Percentiles rank a stretch among this genome's conserved stretches.
Conservation (phyloP, 2,888 invertebrate species). For the Nemoura dubitans region DNA sequence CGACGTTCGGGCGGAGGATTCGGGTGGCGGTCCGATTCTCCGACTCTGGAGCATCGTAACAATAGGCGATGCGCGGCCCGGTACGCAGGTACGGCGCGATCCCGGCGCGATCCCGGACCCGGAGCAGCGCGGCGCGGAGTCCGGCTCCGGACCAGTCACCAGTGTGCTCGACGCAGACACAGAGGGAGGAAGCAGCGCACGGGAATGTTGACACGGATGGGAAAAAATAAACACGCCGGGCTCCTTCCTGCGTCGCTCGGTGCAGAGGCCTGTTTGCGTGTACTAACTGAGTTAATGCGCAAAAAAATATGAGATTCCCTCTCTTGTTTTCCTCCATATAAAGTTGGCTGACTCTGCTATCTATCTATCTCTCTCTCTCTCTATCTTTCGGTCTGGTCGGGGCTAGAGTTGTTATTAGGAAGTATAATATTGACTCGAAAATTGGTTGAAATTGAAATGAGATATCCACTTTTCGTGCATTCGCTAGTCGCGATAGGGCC, state of each 20-base stretch:
- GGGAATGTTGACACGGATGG: not conserved
- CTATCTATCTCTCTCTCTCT: not conserved
- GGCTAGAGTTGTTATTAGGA: not conserved
- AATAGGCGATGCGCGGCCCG: slow-evolving; percentile 8
- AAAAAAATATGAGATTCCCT: not conserved
- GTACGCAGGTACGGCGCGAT: not conserved
- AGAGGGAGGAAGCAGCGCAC: not conserved
- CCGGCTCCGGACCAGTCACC: not conserved
- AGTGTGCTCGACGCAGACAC: not conserved
- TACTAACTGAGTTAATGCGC: not conserved
- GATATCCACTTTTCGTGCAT: not conserved
- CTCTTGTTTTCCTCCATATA: no score
- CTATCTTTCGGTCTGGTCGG: not conserved
- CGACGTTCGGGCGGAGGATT: not conserved
- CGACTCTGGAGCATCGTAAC: not conserved
- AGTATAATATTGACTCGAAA: not conserved
- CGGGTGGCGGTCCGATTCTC: no score
- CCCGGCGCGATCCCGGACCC: no score
- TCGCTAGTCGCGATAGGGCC: not conserved
- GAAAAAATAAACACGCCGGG: not conserved
- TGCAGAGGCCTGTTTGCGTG: not conserved
- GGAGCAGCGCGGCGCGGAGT: not conserved
- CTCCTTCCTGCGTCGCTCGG: no score
- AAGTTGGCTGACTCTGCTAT: not conserved
- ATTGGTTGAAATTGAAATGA: not conserved